Evolutionary conservation across 2,797 vertebrate genomes (phyloP).

Genomic region (Catostomus latipinnis): DNA sequence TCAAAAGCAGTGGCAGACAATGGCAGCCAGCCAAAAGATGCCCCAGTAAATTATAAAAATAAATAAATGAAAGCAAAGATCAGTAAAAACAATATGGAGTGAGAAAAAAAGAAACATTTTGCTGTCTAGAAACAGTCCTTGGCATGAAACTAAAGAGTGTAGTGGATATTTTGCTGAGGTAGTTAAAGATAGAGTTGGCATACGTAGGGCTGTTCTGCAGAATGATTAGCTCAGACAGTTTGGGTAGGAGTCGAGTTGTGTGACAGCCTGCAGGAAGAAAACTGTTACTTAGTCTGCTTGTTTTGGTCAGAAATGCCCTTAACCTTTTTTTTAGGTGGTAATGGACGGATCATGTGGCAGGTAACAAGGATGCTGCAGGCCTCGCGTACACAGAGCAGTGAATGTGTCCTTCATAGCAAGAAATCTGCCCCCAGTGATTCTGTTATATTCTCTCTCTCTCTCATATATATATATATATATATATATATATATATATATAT

Average conservation of each 20-base stretch:
- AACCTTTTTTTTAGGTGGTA: conserved; percentile 24
- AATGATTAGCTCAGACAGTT: conserved; percentile 36
- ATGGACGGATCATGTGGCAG: conserved; percentile 27
- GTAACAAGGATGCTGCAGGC: conserved; percentile 9
- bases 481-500: too few relatives aligned
- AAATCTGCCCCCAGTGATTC: neutral
- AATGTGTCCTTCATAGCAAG: neutral
- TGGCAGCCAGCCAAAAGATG: neutral
- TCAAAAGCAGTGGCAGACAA: neutral
- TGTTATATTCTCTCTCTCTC: too few relatives aligned
- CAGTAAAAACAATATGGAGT: neutral
- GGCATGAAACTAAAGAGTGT: neutral
- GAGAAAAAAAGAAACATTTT: neutral
- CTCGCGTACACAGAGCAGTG: neutral
- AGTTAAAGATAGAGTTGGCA: conserved; percentile 17
- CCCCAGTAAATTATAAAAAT: too few relatives aligned
- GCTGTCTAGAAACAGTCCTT: neutral
- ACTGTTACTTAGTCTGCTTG: conserved; percentile 21
- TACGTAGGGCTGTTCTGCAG: conserved; percentile 2
- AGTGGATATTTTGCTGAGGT: neutral
- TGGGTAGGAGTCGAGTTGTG: conserved; percentile 30
- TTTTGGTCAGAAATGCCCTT: conserved; percentile 27
- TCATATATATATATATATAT: too few relatives aligned
- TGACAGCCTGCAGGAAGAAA: conserved; percentile 40
- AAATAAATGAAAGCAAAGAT: neutral